Evolutionary conservation across 2,113 vertebrate species (phyloP), one percentile per base, ranked within the genome.

Genomic region (Cyprinodon tularosa): DNA sequence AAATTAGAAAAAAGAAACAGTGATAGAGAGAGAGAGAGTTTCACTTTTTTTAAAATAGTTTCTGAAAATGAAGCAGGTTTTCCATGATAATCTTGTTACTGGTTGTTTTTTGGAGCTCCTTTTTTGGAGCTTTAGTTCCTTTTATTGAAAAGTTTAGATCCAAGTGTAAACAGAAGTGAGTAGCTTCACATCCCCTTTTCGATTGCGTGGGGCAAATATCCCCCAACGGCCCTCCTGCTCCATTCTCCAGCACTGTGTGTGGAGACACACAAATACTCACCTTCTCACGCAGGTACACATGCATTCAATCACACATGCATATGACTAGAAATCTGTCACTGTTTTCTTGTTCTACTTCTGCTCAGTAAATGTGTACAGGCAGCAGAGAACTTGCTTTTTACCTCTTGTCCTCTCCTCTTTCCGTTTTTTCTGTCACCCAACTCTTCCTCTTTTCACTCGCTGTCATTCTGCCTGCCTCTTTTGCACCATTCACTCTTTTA

Each of bases 151-250:
- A 71, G 65, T 77, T 78, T 67, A 73, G 77, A 38, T 66, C 76
- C 45, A 63, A 62, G 68, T 59, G 71, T 37, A 63, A 84, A 88
- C 86, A 85, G 88, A 93, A 91, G 90, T 86, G 90, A 87, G 85
- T 38, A 91, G 86, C 84, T 85, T 90, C 92, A 90, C 90, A 90
- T 93, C 92, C 84, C 67, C 70, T 92, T 93, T 92, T 88, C 64
- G 50, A 76, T 73, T 79, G 77, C 12, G 20, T 72, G 79, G 81
- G 88, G 84, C 68, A 80, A 83, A 87, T 80, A 66, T 66, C 77
- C 29, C 82, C 72, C 71, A 63, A 39, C 47, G 1, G 77, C 20
- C 59, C 47, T 44, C 65, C 71, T 14, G 0, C 70, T 22, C 38
- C 67, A 68, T 66, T 73, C 37, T 65, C 36, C 70, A 45, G 3